Conservation (phyloP, 2,113 vertebrate species). For the Corvus moneduloides region DNA sequence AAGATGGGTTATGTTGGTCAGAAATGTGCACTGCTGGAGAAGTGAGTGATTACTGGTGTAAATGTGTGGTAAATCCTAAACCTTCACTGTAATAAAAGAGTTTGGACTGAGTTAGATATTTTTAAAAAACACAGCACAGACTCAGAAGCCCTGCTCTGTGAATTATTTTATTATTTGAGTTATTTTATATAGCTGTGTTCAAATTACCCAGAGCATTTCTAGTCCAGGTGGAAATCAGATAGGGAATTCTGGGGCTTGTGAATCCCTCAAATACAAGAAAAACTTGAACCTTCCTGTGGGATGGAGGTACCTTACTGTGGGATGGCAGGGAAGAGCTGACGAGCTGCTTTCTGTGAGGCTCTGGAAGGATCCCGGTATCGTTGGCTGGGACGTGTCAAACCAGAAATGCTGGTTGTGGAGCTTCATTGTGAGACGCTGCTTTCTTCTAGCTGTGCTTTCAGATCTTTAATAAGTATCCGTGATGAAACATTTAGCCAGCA, state of each 20-base stretch:
- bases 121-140: background rate
- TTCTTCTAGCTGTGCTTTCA: background rate
- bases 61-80: background rate
- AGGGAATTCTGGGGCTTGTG: background rate
- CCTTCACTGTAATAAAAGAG: accelerated
- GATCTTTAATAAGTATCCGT: background rate
- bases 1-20: background rate
- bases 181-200: background rate
- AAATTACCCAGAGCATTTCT: background rate
- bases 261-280: background rate
- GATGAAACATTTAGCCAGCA: background rate
- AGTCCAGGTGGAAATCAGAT: background rate
- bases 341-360: background rate
- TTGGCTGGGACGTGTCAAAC: background rate
- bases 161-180: background rate
- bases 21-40: background rate
- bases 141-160: accelerated
- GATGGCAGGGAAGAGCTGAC: background rate
- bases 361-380: background rate
- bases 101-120: accelerated
- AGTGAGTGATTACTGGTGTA: background rate
- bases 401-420: constrained; percentile 53
- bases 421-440: background rate
- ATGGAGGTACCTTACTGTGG: background rate
- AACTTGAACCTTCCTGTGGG: background rate